phyloP scores from a whole-genome alignment of 2,797 vertebrate species.

The Lacerta bilineata region DNA sequence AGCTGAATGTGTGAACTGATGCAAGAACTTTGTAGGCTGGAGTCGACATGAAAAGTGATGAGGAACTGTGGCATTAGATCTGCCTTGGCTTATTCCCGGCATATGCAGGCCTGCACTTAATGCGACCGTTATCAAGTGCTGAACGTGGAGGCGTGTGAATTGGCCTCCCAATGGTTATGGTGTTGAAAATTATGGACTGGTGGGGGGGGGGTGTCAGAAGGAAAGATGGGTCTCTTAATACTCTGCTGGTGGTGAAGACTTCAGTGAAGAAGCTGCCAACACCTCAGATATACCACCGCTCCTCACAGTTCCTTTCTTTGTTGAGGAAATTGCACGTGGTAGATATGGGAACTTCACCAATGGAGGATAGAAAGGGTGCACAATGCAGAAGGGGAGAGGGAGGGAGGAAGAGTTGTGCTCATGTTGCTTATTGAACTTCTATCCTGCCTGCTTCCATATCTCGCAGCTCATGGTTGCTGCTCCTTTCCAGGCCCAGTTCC shows the following conservation, averaged over 20 bases:
- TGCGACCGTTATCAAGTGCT: background rate
- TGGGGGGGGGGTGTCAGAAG: background rate
- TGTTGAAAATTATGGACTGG: background rate
- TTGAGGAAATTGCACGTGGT: background rate
- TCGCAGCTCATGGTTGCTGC: too few species aligned
- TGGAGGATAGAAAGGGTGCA: background rate
- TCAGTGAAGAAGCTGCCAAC: conserved; percentile 4
- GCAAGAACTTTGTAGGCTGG: background rate
- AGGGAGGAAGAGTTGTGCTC: too few species aligned
- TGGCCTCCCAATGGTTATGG: background rate
- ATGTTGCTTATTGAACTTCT: background rate
- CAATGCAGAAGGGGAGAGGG: background rate
- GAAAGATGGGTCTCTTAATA: background rate
- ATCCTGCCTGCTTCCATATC: too few species aligned
- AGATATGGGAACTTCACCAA: background rate
- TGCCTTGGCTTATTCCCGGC: too few species aligned
- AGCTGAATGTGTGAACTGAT: background rate
- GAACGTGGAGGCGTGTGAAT: background rate
- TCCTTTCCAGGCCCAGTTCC: too few species aligned
- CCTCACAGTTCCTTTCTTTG: background rate
- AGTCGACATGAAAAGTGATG: too few species aligned
- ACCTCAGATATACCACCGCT: background rate
- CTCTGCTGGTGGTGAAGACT: background rate
- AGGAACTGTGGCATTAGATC: background rate
- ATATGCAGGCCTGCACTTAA: background rate